phyloP scores from a whole-genome alignment of 2,888 invertebrate genomes.

The Coenonympha arcania region DNA sequence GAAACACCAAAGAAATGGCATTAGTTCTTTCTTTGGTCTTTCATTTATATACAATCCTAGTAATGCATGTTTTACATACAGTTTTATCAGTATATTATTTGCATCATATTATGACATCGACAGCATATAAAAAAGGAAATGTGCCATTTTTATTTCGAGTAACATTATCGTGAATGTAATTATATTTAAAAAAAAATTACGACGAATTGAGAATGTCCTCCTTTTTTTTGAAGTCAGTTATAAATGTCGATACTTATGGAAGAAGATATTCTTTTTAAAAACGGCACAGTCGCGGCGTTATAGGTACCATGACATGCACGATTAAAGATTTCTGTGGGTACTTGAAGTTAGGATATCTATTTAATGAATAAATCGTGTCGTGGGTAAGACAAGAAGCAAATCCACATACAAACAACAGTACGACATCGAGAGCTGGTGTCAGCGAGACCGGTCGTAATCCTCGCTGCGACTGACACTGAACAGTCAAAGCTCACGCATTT shows the following conservation, averaged over 20 bases:
- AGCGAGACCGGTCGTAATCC: conserved; percentile 54
- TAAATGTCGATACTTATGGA: no score
- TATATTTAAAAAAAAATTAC: neutral
- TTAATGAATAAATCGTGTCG: conserved; percentile 15
- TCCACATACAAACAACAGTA: conserved; percentile 60
- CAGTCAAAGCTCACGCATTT: conserved; percentile 67
- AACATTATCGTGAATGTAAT: neutral
- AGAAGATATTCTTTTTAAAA: no score
- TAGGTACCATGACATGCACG: conserved; percentile 32
- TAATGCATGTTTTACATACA: conserved; percentile 24
- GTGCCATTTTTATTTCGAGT: conserved; percentile 38
- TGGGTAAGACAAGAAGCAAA: conserved; percentile 60
- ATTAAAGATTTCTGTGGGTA: conserved; percentile 16
- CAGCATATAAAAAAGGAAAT: conserved; percentile 44
- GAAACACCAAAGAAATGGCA: conserved; percentile 27
- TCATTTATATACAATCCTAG: conserved; percentile 23
- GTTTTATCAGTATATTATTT: conserved; percentile 4
- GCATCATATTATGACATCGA: conserved; percentile 42
- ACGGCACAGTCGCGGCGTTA: conserved; percentile 37
- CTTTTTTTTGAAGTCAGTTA: no score
- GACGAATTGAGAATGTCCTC: no score
- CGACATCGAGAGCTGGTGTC: conserved; percentile 69
- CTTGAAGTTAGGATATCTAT: conserved; percentile 17
- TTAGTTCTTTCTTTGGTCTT: conserved; percentile 31
- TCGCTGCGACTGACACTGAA: conserved; percentile 65